Evolutionary conservation across 2,113 vertebrate species (phyloP).

Genomic region (Lophochroa leadbeateri): DNA sequence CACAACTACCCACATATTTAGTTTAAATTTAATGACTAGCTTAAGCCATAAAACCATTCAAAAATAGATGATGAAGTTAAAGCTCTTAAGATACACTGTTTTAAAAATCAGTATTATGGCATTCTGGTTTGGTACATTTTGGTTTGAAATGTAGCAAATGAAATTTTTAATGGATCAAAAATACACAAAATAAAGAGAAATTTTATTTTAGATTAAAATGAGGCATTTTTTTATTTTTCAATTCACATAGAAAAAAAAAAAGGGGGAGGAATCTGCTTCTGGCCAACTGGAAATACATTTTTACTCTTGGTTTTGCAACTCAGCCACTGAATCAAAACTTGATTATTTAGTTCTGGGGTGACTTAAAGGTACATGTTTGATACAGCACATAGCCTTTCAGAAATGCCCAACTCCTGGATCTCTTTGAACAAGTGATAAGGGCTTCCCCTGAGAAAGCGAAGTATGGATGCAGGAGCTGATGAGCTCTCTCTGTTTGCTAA

Average conservation of each 20-base stretch:
- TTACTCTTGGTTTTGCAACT: background rate
- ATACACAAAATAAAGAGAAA: background rate
- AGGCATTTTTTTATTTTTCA: background rate
- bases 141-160: background rate
- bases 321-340: background rate
- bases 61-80: background rate
- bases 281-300: background rate
- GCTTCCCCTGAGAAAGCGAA: background rate
- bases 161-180: background rate
- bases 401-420: background rate
- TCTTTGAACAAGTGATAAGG: background rate
- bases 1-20: conserved; percentile 3
- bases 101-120: background rate
- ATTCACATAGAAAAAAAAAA: background rate
- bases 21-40: background rate
- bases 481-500: background rate
- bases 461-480: background rate
- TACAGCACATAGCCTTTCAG: background rate
- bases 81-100: background rate
- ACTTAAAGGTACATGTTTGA: background rate
- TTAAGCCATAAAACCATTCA: background rate
- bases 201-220: background rate
- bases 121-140: background rate
- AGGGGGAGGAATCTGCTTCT: fast-evolving
- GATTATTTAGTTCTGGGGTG: background rate